Evolutionary conservation across 2,113 vertebrate species (phyloP), one percentile per base, ranked within the genome.

Genomic region (Psilopsiagon aymara): DNA sequence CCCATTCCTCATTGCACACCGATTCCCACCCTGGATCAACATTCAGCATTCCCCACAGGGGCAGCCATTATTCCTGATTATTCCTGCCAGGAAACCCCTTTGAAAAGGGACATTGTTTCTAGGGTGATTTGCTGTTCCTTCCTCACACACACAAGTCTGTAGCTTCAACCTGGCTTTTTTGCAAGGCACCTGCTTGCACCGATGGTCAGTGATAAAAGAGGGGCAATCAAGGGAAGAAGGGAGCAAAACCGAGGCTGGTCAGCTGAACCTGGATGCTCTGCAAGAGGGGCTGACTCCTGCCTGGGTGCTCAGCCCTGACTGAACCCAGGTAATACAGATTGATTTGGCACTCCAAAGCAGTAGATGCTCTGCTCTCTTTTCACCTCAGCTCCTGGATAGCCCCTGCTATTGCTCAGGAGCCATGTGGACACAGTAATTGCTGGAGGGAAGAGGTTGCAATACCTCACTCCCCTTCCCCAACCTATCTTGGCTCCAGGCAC

Each of bases 91-190:
- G 31, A 93, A 71, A 49, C 24, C 59, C 79, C 63, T 76, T 70
- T 95, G 75, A 94, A 95, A 89, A 93, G 70, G 67, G 71, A 79
- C 91, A 82, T 91, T 85, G 86, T 94, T 92, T 85, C 49, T 57
- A 85, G 77, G 69, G 73, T 55, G 66, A 92, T 79, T 79, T 64
- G 64, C 74, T 55, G 3, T 59, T 88, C 71, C 2, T 16, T 70
- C 21, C 57, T 35, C 41, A 7, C 19, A 16, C 59, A 39, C 41
- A 41, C 31, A 59, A 1, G 31, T 33, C 81, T 87, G 82, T 39
- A 73, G 13, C 70, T 82, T 35, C 85, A 76, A 25, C 39, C 31
- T 89, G 68, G 46, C 47, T 69, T 53, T 88, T 83, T 27, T 46
- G 15, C 0, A 0, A 92, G 73, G 68, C 10, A 17, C 63, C 82